A percentile compares a stretch with the other conserved stretches of the same genome.
phyloP scores from a whole-genome alignment of 2,797 vertebrate species.

The Diglossa cyanea region DNA sequence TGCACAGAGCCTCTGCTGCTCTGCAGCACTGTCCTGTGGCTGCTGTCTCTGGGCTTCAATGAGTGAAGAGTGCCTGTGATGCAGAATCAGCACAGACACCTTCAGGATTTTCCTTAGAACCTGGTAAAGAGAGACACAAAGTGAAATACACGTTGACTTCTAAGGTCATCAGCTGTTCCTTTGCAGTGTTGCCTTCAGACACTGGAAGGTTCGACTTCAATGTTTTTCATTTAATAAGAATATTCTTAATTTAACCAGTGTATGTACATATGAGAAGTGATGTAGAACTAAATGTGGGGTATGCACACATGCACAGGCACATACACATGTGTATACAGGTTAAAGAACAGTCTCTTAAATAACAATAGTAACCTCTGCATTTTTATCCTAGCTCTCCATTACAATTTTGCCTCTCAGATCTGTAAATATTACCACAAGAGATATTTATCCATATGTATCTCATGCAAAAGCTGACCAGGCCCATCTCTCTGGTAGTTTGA shows the following conservation, averaged over 20 bases:
- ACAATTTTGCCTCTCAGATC: neutral
- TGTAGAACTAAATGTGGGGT: neutral
- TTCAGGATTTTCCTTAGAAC: neutral
- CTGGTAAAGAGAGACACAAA: neutral
- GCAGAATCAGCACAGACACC: neutral
- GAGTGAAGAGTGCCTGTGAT: neutral
- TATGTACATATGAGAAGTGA: neutral
- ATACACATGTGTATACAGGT: accelerated
- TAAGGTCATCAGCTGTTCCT: neutral
- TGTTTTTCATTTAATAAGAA: neutral
- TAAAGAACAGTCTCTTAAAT: neutral
- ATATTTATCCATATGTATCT: neutral
- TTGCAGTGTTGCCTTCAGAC: neutral
- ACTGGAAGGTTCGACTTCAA: neutral
- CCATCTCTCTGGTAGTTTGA: neutral
- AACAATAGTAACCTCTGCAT: neutral
- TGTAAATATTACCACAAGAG: neutral
- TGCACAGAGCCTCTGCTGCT: neutral
- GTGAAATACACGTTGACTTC: neutral
- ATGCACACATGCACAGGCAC: accelerated
- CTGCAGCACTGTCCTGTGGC: neutral
- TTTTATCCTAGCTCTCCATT: neutral
- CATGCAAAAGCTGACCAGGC: neutral
- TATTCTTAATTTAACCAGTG: neutral
- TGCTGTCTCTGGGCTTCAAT: neutral